These are phyloP conservation scores for Anguilla pacifica DNA, from an alignment of 2,797 vertebrate species.

Conservation along the genomic window DNA sequence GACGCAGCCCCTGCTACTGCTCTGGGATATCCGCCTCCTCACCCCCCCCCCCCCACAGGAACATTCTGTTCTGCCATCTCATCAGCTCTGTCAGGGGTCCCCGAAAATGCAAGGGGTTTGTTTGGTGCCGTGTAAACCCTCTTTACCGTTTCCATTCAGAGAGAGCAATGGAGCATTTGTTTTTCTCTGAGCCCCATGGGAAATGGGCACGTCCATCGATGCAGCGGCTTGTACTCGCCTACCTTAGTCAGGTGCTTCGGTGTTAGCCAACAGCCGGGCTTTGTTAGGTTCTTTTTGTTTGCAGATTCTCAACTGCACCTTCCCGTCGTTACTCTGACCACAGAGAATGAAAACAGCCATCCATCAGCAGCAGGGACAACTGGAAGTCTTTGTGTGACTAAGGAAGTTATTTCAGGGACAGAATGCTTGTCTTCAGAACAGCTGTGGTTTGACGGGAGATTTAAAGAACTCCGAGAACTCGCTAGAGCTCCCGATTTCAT, in stretches of 20 bases:
- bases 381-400: slow-evolving; percentile 1
- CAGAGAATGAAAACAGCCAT: neutral
- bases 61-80: slow-evolving; percentile 14
- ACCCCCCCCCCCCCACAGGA: neutral
- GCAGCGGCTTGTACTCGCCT: neutral
- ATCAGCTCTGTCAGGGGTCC: slow-evolving; percentile 10
- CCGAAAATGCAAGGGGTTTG: neutral
- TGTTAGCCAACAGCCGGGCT: neutral
- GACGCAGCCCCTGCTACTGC: neutral
- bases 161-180: neutral
- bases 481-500: neutral
- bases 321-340: neutral
- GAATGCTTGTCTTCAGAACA: slow-evolving; percentile 12
- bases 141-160: neutral
- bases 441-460: neutral
- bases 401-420: slow-evolving; percentile 8
- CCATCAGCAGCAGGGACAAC: neutral
- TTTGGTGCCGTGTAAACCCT: neutral
- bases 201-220: neutral
- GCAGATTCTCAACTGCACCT: neutral
- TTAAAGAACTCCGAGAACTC: neutral
- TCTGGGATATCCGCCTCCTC: neutral
- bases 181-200: neutral
- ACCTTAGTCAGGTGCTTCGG: neutral
- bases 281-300: slow-evolving; percentile 2